Conservation (phyloP, 2,113 vertebrate species). For the Hydropotes inermis region DNA sequence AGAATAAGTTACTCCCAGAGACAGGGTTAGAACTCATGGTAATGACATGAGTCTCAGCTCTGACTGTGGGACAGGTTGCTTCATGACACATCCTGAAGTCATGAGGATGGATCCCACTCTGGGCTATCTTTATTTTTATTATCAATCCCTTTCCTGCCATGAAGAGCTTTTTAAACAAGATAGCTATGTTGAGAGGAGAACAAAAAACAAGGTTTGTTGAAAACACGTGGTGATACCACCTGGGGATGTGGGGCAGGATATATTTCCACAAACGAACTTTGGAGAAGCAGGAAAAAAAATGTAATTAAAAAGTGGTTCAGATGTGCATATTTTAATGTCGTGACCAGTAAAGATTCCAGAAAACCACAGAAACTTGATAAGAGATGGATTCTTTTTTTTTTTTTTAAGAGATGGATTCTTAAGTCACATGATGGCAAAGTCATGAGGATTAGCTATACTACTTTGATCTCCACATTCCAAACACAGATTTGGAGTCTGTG, state of each 20-base stretch:
- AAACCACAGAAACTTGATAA: conserved; percentile 63
- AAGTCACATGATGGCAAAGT: conserved; percentile 30
- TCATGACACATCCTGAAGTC: background rate
- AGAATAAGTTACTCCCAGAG: background rate
- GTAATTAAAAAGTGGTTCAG: conserved; percentile 59
- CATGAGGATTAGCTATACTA: conserved; percentile 56
- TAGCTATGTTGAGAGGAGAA: conserved; percentile 43
- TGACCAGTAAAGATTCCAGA: conserved; percentile 41
- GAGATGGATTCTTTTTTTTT: conserved; percentile 12
- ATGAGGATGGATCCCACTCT: background rate
- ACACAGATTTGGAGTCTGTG: conserved; percentile 53
- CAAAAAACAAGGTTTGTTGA: conserved; percentile 56
- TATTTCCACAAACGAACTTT: conserved; percentile 44
- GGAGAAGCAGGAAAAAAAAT: conserved; percentile 16
- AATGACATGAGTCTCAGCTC: background rate
- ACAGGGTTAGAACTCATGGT: background rate
- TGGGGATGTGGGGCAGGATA: background rate
- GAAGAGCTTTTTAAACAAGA: conserved; percentile 30
- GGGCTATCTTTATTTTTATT: conserved; percentile 41
- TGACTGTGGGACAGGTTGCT: background rate
- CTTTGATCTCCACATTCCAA: conserved; percentile 63
- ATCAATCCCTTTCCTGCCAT: background rate
- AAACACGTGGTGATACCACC: conserved; percentile 44
- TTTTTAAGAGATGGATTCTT: conserved; percentile 42
- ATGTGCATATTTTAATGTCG: conserved; percentile 46